A percentile compares a stretch with the other conserved stretches of the same genome.
These are phyloP conservation scores for Himalopsyche phryganea DNA, from an alignment of 1,140 invertebrate species.

Conservation along the genomic window DNA sequence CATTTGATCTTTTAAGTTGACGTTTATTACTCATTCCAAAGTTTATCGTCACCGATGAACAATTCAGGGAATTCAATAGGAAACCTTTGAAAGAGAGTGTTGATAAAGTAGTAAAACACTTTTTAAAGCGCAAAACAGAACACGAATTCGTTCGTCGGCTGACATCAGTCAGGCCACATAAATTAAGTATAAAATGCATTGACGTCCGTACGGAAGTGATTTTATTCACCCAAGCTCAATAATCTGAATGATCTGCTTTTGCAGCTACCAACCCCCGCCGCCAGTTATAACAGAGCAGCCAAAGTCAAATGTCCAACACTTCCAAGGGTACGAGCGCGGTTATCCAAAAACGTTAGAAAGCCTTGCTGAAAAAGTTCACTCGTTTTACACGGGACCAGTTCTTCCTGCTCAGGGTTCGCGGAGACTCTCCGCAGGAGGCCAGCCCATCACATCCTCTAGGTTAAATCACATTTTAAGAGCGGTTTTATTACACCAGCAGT, in stretches of 20 bases:
- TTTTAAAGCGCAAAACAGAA: too few species aligned
- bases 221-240: neutral
- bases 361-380: conserved; percentile 84
- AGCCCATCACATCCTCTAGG: conserved; percentile 40
- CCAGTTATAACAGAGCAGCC: conserved; percentile 88
- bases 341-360: conserved; percentile 90
- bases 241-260: conserved; percentile 8
- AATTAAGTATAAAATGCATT: too few species aligned
- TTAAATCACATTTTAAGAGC: conserved; percentile 1
- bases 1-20: too few species aligned
- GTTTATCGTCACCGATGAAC: too few species aligned
- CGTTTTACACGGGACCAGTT: conserved; percentile 65
- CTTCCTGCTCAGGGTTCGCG: conserved; percentile 34
- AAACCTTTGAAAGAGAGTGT: too few species aligned
- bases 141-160: too few species aligned
- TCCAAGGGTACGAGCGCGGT: conserved; percentile 73
- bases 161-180: too few species aligned
- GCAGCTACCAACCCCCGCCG: conserved; percentile 62
- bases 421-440: conserved; percentile 50
- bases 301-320: conserved; percentile 73
- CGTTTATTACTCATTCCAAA: too few species aligned
- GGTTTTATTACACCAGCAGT: too few species aligned
- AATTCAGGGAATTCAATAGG: too few species aligned
- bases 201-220: too few species aligned
- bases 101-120: too few species aligned